A percentile compares a stretch with the other conserved stretches of the same genome.
These are phyloP conservation scores for Spermophilus dauricus DNA, from an alignment of 2,113 vertebrate species.

Conservation along the genomic window DNA sequence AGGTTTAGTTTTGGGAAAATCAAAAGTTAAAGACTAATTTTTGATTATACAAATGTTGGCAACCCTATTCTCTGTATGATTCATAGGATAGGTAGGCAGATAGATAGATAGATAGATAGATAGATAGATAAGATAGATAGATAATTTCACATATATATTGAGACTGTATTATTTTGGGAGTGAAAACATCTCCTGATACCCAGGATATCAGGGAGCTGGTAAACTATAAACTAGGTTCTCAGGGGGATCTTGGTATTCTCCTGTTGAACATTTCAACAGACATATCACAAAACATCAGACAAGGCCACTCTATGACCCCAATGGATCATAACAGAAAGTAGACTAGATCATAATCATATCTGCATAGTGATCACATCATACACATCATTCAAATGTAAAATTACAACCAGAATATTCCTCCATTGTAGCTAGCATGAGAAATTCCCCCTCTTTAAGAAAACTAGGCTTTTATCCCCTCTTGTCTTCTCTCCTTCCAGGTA, in stretches of 20 bases:
- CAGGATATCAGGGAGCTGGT: background rate
- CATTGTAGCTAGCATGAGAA: background rate
- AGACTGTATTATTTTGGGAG: background rate
- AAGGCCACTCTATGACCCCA: background rate
- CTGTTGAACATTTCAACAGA: background rate
- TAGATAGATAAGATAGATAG: too few relatives aligned
- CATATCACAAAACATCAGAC: background rate
- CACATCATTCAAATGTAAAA: background rate
- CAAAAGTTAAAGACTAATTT: background rate
- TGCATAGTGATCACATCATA: background rate
- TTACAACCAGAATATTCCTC: background rate
- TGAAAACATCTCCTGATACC: background rate
- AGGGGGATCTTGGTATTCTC: background rate
- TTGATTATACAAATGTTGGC: fast-evolving
- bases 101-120: background rate
- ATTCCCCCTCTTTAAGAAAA: background rate
- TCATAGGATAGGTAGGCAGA: too few relatives aligned
- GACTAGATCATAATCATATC: background rate
- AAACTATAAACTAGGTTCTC: background rate
- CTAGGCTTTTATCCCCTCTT: background rate
- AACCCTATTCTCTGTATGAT: background rate
- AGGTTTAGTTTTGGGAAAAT: background rate
- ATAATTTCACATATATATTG: too few relatives aligned
- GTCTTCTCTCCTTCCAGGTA: background rate
- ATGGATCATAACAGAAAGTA: background rate